Conservation (phyloP, 1,140 invertebrate species). For the Micrasema longulum region DNA sequence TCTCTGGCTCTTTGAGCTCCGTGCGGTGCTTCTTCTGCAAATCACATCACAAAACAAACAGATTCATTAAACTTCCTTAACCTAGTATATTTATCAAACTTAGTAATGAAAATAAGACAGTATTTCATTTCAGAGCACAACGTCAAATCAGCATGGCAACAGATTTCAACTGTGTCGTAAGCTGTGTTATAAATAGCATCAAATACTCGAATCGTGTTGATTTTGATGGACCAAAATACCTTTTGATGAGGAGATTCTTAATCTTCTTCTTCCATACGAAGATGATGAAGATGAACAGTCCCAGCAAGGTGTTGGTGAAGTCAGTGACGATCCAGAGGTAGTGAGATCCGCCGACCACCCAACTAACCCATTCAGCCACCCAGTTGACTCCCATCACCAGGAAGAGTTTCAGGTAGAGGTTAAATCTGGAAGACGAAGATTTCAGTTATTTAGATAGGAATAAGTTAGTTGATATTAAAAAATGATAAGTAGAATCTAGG, state of each 20-base stretch:
- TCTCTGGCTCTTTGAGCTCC: slow-evolving; percentile 48
- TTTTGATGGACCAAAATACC: slow-evolving; percentile 58
- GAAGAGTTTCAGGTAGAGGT: slow-evolving; percentile 72
- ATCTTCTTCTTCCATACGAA: slow-evolving; percentile 79
- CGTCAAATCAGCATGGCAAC: background rate
- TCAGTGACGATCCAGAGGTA: slow-evolving; percentile 74
- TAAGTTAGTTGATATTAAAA: no score
- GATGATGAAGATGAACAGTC: slow-evolving; percentile 76
- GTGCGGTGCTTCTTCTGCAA: slow-evolving; percentile 48
- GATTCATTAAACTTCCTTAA: slow-evolving; percentile 18
- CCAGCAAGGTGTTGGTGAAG: slow-evolving; percentile 72
- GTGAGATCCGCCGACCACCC: slow-evolving; percentile 63
- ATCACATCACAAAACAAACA: slow-evolving; percentile 40
- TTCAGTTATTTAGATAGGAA: no score
- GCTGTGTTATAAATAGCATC: slow-evolving; percentile 35
- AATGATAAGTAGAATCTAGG: no score
- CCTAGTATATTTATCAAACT: background rate
- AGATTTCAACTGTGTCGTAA: slow-evolving; percentile 19
- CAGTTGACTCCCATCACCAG: slow-evolving; percentile 74
- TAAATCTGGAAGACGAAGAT: slow-evolving; percentile 60
- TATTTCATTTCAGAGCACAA: no score
- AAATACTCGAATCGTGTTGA: slow-evolving; percentile 16
- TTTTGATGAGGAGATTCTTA: slow-evolving; percentile 69
- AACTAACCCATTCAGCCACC: slow-evolving; percentile 71
- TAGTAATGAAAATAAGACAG: no score